Base-by-base conservation (phyloP, 2,113 vertebrate species). In the Morone chrysops region DNA sequence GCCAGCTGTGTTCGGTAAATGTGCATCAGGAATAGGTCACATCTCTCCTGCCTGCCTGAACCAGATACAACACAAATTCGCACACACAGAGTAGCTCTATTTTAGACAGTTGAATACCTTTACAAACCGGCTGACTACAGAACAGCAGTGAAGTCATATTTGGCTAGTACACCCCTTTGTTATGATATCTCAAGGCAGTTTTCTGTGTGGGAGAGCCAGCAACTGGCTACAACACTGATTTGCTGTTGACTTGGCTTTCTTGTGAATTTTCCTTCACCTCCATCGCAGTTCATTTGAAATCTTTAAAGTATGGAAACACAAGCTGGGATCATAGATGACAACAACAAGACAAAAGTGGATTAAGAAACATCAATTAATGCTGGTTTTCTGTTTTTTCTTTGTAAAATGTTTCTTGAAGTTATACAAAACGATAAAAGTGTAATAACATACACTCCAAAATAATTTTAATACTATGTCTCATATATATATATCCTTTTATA, bases 1-100 rank as follows among this genome's bases (percentile, higher is more conserved):
- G 85, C 90, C 93, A 92, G 65, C 43, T 9, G 1, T 50, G 74
- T 89, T 77, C 83, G 79, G 87, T 92, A 90, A 93, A 90, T 91
- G 84, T 70, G 83, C 22, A 73, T 84, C 75, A 62, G 61, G 84
- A 83, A 88, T 87, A 88, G 87, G 83, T 81, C 76, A 71, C 72
- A 65, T 87, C 80, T 63, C 54, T 47, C 75, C 66, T 22, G 5
- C 9, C 59, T 8, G 57, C 67, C 47, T 72, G 70, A 85, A 86
- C 69, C 53, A 17, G 48, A 85, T 78, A 67, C 63, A 85, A 77
- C 53, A 66, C 63, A 75, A 61, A 56, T 48, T n/a, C 5, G 41
- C 31, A 3, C 60, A 67, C 60, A 20, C 54, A 51, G 0, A 65
- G 31, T 65, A 12, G 5, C n/a, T 45, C 12, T 0, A 75, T 38